These are phyloP conservation scores for Neolamprologus hecqui DNA, from an alignment of 2,113 vertebrate genomes.

Conservation along the genomic window DNA sequence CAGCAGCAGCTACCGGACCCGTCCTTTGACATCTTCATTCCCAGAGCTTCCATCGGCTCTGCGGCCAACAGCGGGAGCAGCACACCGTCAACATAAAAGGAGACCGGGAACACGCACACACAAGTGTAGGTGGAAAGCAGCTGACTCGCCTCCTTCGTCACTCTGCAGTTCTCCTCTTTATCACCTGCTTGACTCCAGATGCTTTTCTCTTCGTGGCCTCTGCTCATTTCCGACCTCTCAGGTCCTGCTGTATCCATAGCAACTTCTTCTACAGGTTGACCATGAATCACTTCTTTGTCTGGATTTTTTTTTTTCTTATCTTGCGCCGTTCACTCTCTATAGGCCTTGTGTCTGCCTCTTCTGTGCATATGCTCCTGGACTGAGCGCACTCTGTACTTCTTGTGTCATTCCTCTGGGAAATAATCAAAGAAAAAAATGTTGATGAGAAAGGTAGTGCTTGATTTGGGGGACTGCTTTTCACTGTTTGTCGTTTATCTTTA, in stretches of 20 bases:
- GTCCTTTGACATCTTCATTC: slow-evolving; percentile 77
- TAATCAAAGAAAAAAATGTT: background rate
- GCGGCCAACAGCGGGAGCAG: slow-evolving; percentile 66
- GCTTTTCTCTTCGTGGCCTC: background rate
- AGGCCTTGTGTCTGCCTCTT: background rate
- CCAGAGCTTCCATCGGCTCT: slow-evolving; percentile 76
- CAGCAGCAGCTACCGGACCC: slow-evolving; percentile 61
- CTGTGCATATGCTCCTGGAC: background rate
- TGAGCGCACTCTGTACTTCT: background rate
- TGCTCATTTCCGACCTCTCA: background rate
- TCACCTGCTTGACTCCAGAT: background rate
- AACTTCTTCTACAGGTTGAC: slow-evolving; percentile 31
- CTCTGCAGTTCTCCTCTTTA: background rate
- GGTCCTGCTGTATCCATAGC: slow-evolving; percentile 31
- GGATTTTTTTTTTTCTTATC: background rate
- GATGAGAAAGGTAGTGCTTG: background rate
- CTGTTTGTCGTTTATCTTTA: fast-evolving
- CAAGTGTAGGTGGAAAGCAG: slow-evolving; percentile 39
- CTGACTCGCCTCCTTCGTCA: background rate
- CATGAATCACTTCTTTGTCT: slow-evolving; percentile 50
- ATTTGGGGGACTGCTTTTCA: background rate
- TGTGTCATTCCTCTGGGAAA: background rate
- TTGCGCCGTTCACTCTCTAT: background rate
- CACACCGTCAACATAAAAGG: slow-evolving; percentile 68
- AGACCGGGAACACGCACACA: slow-evolving; percentile 43